These are phyloP conservation scores for Drosophila sechellia DNA, from an alignment of 1,140 invertebrate genomes.

Conservation along the genomic window DNA sequence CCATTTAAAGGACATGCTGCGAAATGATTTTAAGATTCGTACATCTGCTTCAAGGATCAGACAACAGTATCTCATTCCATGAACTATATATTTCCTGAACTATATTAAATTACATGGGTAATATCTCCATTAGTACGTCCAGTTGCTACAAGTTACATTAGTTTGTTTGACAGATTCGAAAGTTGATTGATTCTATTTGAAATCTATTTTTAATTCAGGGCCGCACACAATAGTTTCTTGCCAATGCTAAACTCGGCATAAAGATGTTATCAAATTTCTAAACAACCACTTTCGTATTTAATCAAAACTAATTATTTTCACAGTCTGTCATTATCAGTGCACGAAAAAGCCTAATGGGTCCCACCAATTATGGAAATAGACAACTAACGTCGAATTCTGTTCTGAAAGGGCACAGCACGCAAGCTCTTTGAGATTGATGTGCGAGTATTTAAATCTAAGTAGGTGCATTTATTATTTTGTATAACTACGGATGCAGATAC, in stretches of 20 bases:
- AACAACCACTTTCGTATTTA: background rate
- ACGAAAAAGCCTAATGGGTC: background rate
- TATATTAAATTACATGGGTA: too few relatives aligned
- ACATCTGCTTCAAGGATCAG: too few relatives aligned
- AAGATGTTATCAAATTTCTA: background rate
- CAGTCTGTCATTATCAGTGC: constrained; percentile 1
- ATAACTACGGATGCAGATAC: constrained; percentile 5
- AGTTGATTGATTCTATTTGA: too few relatives aligned
- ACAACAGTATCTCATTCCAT: too few relatives aligned
- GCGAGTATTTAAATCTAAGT: background rate
- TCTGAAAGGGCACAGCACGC: constrained; percentile 7
- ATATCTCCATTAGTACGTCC: too few relatives aligned
- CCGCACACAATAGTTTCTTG: background rate
- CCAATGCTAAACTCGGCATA: background rate
- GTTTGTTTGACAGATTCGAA: too few relatives aligned
- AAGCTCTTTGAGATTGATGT: constrained; percentile 10
- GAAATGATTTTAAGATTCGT: too few relatives aligned
- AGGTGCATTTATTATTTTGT: background rate
- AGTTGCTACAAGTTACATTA: too few relatives aligned
- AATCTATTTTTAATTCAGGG: too few relatives aligned
- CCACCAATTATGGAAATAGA: background rate
- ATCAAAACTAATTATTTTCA: background rate
- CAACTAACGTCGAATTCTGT: constrained; percentile 5
- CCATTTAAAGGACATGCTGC: too few relatives aligned
- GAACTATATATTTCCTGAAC: too few relatives aligned